phyloP scores from a whole-genome alignment of 2,888 invertebrate species.

The Drosophila kambysellisi region DNA sequence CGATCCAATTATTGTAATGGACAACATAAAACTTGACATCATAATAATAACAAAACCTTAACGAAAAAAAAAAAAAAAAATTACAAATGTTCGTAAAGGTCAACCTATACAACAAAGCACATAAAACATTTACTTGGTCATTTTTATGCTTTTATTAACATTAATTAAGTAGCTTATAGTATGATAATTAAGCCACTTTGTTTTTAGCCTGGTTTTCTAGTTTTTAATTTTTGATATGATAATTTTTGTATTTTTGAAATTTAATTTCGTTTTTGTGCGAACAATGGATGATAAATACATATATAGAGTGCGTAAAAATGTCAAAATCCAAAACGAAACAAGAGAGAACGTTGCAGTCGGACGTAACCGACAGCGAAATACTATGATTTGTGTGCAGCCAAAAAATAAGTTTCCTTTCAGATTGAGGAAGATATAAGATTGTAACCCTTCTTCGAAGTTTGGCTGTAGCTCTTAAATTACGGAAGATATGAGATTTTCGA shows the following conservation, averaged over 20 bases:
- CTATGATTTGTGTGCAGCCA: too few species aligned
- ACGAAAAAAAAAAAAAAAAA: background rate
- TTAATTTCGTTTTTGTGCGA: conserved; percentile 18
- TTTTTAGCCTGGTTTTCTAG: conserved; percentile 33
- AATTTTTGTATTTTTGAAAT: conserved; percentile 23
- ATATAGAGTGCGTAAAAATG: conserved; percentile 13
- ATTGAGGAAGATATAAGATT: too few species aligned
- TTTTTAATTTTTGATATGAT: conserved; percentile 43
- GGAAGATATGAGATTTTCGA: too few species aligned
- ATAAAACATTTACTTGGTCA: conserved; percentile 10
- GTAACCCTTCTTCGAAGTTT: too few species aligned
- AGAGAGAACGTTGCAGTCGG: too few species aligned
- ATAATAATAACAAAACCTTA: conserved; percentile 20
- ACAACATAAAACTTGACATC: conserved; percentile 23
- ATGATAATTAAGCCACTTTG: conserved; percentile 27
- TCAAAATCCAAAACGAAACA: conserved; percentile 6
- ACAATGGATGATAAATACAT: conserved; percentile 21
- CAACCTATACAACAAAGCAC: conserved; percentile 1
- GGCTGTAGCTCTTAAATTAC: too few species aligned
- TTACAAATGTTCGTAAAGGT: conserved; percentile 2
- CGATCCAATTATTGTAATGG: conserved; percentile 8
- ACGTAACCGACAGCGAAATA: background rate
- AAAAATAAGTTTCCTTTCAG: too few species aligned
- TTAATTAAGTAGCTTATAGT: conserved; percentile 40
- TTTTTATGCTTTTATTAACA: conserved; percentile 43